Conservation (phyloP, 1,140 invertebrate species). For the Lysiphlebus fabarum region DNA sequence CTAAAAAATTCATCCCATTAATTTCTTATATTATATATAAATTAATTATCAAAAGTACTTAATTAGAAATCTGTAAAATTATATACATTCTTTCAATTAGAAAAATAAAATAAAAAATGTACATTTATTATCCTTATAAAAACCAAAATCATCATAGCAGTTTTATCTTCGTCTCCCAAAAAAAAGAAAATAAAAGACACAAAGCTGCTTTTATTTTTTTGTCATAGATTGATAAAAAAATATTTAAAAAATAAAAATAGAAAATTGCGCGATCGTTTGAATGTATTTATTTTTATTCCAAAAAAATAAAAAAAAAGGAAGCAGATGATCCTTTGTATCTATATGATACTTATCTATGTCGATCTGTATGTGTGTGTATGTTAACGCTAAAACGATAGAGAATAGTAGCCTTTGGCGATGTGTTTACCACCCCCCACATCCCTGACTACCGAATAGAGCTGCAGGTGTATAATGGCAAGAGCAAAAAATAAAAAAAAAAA, state of each 20-base stretch:
- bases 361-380: slow-evolving; percentile 4
- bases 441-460: slow-evolving; percentile 15
- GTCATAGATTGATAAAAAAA: not conserved
- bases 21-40: too few species aligned
- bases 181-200: too few species aligned
- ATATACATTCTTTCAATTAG: too few species aligned
- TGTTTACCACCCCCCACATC: slow-evolving; percentile 22
- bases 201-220: not conserved
- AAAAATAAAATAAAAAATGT: too few species aligned
- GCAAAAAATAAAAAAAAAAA: slow-evolving; percentile 26
- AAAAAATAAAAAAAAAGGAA: not conserved
- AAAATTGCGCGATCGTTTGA: not conserved
- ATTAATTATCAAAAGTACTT: too few species aligned
- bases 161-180: too few species aligned
- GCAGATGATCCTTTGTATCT: not conserved
- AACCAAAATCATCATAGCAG: too few species aligned
- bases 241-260: not conserved
- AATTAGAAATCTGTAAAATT: too few species aligned
- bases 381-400: slow-evolving; percentile 23
- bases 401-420: slow-evolving; percentile 15
- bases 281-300: not conserved
- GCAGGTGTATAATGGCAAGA: slow-evolving; percentile 22
- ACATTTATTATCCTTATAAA: too few species aligned
- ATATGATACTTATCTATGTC: not conserved
- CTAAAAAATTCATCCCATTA: too few species aligned